phyloP scores from a whole-genome alignment of 2,888 invertebrate genomes.

The Uropetala carovei region DNA sequence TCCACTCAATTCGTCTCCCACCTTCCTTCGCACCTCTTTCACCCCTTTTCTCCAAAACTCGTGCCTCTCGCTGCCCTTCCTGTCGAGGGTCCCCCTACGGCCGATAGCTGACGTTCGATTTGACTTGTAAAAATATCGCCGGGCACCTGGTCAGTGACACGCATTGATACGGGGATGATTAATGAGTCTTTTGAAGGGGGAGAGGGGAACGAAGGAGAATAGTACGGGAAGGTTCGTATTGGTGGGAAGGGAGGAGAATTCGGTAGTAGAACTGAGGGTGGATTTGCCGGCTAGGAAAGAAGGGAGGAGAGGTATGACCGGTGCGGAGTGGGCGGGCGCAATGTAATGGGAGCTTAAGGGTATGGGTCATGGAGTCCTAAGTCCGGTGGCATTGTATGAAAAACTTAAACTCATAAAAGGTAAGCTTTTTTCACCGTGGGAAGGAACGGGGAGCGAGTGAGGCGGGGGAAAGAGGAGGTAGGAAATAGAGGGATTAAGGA shows the following conservation, averaged over 20 bases:
- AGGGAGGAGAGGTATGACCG: background rate
- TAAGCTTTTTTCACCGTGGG: conserved; percentile 2
- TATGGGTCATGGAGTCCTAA: background rate
- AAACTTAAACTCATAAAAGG: background rate
- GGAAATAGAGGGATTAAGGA: too few species aligned
- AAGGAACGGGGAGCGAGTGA: background rate
- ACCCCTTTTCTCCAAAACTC: background rate
- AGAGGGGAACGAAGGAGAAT: background rate
- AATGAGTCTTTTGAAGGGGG: background rate
- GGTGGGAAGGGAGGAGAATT: background rate
- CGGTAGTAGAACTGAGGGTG: background rate
- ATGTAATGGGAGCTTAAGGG: background rate
- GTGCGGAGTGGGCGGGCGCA: background rate
- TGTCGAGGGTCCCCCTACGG: background rate
- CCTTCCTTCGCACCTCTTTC: background rate
- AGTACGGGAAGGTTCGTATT: background rate
- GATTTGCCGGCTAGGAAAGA: background rate
- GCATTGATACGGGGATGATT: conserved; percentile 62
- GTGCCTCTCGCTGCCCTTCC: background rate
- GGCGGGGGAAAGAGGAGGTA: background rate
- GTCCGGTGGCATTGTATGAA: background rate
- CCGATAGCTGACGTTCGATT: conserved; percentile 51
- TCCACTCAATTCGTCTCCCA: background rate
- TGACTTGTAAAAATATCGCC: conserved; percentile 57
- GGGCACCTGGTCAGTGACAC: conserved; percentile 58